Evolutionary conservation across 1,140 invertebrate species (phyloP).

Genomic region (Hesperophylax magnus): DNA sequence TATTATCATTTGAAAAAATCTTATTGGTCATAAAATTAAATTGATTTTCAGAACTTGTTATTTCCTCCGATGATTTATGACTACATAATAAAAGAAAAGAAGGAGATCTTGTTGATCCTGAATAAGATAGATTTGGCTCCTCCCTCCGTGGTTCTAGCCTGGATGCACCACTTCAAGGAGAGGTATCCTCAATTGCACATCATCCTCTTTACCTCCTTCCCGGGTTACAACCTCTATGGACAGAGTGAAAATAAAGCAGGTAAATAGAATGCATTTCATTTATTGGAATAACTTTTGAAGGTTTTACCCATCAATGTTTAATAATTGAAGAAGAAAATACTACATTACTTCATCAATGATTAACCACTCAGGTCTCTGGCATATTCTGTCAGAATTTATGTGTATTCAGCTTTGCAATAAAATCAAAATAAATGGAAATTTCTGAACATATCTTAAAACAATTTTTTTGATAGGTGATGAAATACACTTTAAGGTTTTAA

Average conservation of each 20-base stretch:
- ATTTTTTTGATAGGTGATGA: too few relatives aligned
- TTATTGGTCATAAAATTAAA: constrained; percentile 15
- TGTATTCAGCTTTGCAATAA: too few relatives aligned
- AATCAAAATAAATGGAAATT: too few relatives aligned
- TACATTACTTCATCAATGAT: too few relatives aligned
- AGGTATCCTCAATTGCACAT: constrained; percentile 84
- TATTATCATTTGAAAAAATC: not conserved
- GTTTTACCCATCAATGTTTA: too few relatives aligned
- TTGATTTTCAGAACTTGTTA: constrained; percentile 75
- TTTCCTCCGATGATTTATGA: constrained; percentile 93
- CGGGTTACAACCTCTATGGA: constrained; percentile 80
- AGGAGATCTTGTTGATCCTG: constrained; percentile 88
- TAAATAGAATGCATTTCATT: constrained; percentile 47
- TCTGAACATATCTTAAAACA: too few relatives aligned
- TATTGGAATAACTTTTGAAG: too few relatives aligned
- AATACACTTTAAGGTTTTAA: too few relatives aligned
- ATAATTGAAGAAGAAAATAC: too few relatives aligned
- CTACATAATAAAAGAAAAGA: constrained; percentile 81
- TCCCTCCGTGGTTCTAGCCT: constrained; percentile 85
- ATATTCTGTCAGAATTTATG: too few relatives aligned
- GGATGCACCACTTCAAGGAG: constrained; percentile 85
- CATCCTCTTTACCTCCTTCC: constrained; percentile 88
- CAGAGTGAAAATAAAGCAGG: constrained; percentile 70
- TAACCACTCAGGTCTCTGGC: too few relatives aligned
- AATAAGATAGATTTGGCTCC: constrained; percentile 95